Evolutionary conservation across 35 echinoderm and acorn worm genomes (phyloP).

Genomic region (Hemicentrotus pulcherrimus): DNA sequence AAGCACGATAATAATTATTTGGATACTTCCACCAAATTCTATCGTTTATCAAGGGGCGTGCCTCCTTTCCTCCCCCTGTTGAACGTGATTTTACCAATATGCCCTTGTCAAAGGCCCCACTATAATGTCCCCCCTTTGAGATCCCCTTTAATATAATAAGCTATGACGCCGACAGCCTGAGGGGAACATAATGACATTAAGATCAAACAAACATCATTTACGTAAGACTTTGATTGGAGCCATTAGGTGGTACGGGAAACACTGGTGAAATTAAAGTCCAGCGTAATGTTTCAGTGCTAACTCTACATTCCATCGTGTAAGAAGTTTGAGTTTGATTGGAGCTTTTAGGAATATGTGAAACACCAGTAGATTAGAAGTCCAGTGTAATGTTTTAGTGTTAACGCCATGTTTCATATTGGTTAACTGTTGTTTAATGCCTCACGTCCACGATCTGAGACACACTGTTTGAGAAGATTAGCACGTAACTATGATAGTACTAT

Average conservation of each 20-base stretch:
- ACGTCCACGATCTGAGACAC: no score
- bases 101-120: not conserved
- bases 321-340: no score
- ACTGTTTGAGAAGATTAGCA: no score
- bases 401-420: no score
- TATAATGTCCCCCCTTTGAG: not conserved
- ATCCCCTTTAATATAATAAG: not conserved
- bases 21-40: not conserved
- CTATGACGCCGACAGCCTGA: not conserved
- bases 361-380: no score
- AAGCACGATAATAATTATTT: not conserved
- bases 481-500: no score
- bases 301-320: not conserved
- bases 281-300: not conserved
- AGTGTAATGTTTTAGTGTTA: no score
- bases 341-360: no score
- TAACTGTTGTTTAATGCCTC: no score
- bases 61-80: not conserved
- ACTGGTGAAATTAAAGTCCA: not conserved
- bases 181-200: constrained; percentile 4
- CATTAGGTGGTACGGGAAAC: not conserved
- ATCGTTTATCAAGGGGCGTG: not conserved
- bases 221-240: not conserved
- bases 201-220: not conserved
- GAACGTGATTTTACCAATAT: not conserved